Conservation (phyloP, 2,888 invertebrate species). For the Ectemnius lituratus region DNA sequence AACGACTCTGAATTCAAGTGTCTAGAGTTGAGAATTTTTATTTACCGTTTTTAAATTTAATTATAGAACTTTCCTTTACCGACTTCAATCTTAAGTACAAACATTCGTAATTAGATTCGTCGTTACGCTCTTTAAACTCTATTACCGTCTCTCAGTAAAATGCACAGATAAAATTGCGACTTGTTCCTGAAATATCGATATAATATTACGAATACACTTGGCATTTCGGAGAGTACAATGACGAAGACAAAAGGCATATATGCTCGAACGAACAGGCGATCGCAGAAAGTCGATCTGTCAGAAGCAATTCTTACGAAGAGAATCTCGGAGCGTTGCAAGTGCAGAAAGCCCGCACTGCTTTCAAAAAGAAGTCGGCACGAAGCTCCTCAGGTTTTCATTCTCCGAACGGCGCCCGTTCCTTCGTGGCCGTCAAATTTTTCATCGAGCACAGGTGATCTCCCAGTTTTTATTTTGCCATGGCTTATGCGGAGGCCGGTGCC, state of each 20-base stretch:
- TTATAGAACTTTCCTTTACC: no score
- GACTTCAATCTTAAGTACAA: no score
- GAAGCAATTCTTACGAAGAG: slow-evolving; percentile 26
- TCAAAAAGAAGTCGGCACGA: slow-evolving; percentile 42
- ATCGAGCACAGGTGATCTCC: slow-evolving; percentile 59
- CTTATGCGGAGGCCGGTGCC: slow-evolving; percentile 49
- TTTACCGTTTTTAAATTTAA: no score
- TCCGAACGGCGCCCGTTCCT: slow-evolving; percentile 18
- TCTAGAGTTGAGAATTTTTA: no score
- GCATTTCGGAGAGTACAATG: neutral
- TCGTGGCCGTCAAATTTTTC: slow-evolving; percentile 60
- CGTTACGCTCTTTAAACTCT: no score
- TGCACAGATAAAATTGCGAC: no score
- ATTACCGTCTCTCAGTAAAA: no score
- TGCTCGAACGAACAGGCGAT: slow-evolving; percentile 23
- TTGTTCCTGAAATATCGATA: no score
- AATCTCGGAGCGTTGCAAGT: slow-evolving; percentile 40
- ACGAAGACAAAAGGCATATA: slow-evolving; percentile 20
- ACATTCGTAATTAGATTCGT: no score
- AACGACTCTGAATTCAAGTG: no score
- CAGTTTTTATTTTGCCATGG: slow-evolving; percentile 61
- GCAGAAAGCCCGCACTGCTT: slow-evolving; percentile 38
- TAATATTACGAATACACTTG: no score
- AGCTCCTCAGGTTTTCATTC: neutral
- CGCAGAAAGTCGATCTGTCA: slow-evolving; percentile 13